Evolutionary conservation across 2,888 invertebrate species (phyloP).

Genomic region (Lamellibrachia satsuma): DNA sequence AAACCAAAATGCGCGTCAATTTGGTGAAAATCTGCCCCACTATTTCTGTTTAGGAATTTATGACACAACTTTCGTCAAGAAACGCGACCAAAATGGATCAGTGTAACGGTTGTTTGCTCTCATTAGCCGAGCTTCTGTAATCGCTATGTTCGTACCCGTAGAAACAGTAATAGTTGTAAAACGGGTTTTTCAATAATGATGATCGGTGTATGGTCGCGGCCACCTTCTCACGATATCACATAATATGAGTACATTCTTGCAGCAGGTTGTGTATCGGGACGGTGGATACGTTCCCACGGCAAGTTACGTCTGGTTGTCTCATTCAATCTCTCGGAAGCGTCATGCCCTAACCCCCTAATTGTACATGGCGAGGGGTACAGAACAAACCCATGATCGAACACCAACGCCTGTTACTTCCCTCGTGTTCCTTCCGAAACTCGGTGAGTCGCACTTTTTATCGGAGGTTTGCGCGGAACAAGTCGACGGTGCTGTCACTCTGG

Average conservation of each 20-base stretch:
- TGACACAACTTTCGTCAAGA: background rate
- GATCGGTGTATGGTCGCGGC: background rate
- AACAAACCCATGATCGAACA: background rate
- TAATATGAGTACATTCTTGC: slow-evolving; percentile 9
- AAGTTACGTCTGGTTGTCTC: background rate
- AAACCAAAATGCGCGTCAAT: background rate
- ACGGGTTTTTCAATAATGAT: background rate
- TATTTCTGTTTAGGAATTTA: background rate
- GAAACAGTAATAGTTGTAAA: background rate
- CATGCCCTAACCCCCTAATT: background rate
- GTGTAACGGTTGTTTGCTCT: background rate
- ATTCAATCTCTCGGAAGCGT: background rate
- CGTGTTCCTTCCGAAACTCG: background rate
- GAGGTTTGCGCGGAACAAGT: background rate
- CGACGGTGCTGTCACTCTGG: background rate
- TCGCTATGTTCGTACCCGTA: background rate
- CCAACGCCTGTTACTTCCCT: background rate
- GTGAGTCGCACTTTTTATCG: background rate
- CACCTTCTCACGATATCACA: slow-evolving; percentile 10
- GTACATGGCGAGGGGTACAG: background rate
- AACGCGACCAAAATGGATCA: background rate
- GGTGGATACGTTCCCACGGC: background rate
- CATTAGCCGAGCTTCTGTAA: background rate
- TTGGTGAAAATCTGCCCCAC: background rate
- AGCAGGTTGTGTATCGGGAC: background rate